These are phyloP conservation scores for Netelia fuscicornis DNA, from an alignment of 2,888 invertebrate species.

Conservation along the genomic window DNA sequence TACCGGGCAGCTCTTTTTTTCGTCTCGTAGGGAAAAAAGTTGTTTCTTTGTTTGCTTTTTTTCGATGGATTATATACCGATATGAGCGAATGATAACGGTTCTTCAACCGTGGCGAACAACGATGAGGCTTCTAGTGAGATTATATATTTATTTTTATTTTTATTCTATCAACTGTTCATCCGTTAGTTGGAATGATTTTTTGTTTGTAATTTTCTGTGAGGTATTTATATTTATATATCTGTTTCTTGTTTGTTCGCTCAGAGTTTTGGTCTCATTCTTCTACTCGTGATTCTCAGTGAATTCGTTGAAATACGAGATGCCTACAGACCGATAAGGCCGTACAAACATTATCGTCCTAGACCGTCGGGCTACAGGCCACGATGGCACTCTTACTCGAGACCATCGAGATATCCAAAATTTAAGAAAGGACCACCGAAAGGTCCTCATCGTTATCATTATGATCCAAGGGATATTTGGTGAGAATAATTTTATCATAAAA, in stretches of 20 bases:
- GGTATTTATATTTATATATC: conserved; percentile 14
- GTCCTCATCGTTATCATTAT: conserved; percentile 57
- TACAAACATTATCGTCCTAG: conserved; percentile 74
- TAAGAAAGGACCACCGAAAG: conserved; percentile 68
- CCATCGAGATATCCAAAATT: conserved; percentile 68
- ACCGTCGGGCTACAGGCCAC: conserved; percentile 65
- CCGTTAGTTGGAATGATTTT: background rate
- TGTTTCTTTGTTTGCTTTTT: background rate
- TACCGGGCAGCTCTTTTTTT: background rate
- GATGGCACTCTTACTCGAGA: conserved; percentile 70
- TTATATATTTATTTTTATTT: background rate
- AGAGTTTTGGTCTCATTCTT: conserved; percentile 66
- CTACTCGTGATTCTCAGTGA: conserved; percentile 72
- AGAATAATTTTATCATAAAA: conserved; percentile 22
- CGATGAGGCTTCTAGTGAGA: conserved; percentile 58
- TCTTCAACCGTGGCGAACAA: background rate
- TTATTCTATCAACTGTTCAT: background rate
- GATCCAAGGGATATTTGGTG: conserved; percentile 40
- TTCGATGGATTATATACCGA: background rate
- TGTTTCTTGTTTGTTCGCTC: conserved; percentile 61
- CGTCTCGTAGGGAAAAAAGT: conserved; percentile 10
- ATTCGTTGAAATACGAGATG: conserved; percentile 70
- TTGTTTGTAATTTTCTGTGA: background rate
- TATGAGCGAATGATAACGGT: background rate
- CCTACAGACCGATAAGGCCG: conserved; percentile 72